Base-by-base conservation (phyloP, 30 jellyfish, hydroid and myxozoan genomes). In the Aurelia sp. region DNA sequence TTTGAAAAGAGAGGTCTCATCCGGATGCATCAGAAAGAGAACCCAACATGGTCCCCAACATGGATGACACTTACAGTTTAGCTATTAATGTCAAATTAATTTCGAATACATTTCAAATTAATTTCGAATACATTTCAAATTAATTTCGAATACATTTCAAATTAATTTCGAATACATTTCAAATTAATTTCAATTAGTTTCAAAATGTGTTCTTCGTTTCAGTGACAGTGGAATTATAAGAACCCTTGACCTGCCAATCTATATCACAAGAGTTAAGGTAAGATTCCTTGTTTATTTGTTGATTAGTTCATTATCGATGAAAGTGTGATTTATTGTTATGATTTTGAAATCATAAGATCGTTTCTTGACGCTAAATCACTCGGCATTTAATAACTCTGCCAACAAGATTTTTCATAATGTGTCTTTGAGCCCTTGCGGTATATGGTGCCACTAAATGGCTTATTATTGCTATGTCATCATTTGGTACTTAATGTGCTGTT, bases 171-270 rank as follows among this genome's bases (percentile, higher is more conserved):
- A n/a, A n/a, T n/a, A n/a, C n/a, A n/a, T 13, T 20, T 1, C 18
- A 63, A 63, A 20, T 31, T 17, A 21, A 9, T 13, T 13, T 69
- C 9, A 24, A 18, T 27, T 27, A 27, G 2, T 27, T 18, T 2
- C 16, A n/a, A 8, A 4, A 20, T 59, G 18, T 27, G 0, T 80
- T 67, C 50, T 61, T n/a, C 50, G 20, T 67, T 67, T 27, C 41
- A 93, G 98, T 62, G 99, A 95, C 95, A 90, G 76, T 77, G 99
- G 99, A 4, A 95, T 95, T 57, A 86, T 95, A 47, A 66, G 99
- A 74, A 95, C 99, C 9, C 75, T 95, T 86, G 99, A 95, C 87
- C 59, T 90, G 35, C 98, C 97, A 15, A 91, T 95, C 13, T 95
- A 95, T 85, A 91, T 95, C 41, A 89, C 98, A n/a, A 89, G 97